These are phyloP conservation scores for Temnothorax unifasciatus DNA, from an alignment of 2,888 invertebrate genomes.

Conservation along the genomic window DNA sequence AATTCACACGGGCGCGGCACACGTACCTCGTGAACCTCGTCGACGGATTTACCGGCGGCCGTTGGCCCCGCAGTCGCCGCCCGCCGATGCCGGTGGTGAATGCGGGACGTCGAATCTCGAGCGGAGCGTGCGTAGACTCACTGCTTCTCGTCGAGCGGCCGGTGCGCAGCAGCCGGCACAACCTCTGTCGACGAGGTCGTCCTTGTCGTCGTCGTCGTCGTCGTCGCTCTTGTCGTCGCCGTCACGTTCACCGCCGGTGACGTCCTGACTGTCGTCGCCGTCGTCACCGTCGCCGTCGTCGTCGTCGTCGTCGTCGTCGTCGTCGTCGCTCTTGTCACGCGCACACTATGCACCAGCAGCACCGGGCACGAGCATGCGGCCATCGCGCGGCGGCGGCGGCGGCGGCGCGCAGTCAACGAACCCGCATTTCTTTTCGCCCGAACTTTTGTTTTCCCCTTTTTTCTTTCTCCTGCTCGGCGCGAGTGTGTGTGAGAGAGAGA, in stretches of 20 bases:
- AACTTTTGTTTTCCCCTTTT: slow-evolving; percentile 58
- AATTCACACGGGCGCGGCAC: slow-evolving; percentile 22
- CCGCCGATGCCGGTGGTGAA: slow-evolving; percentile 32
- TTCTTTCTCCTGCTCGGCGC: slow-evolving; percentile 46
- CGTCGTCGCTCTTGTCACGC: slow-evolving; percentile 69
- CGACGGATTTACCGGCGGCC: slow-evolving; percentile 53
- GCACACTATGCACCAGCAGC: slow-evolving; percentile 72
- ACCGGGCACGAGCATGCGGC: slow-evolving; percentile 74
- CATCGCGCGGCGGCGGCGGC: slow-evolving; percentile 73
- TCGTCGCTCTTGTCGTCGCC: slow-evolving; percentile 26
- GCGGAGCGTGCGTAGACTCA: slow-evolving; percentile 38
- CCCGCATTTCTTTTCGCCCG: slow-evolving; percentile 76
- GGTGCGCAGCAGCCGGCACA: slow-evolving; percentile 51
- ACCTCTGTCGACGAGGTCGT: slow-evolving; percentile 35
- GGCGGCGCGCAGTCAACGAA: slow-evolving; percentile 74
- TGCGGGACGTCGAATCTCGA: slow-evolving; percentile 35
- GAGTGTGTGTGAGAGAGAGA: slow-evolving; percentile 11
- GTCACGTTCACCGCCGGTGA: slow-evolving; percentile 29
- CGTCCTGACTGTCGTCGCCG: slow-evolving; percentile 35
- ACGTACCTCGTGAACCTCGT: slow-evolving; percentile 43
- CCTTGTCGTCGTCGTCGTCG: background rate
- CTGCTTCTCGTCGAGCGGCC: slow-evolving; percentile 46
- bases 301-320: slow-evolving; percentile 51
- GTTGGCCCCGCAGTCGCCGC: slow-evolving; percentile 38
- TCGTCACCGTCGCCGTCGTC: slow-evolving; percentile 19